phyloP scores from a whole-genome alignment of 37 sponge, comb jelly and placozoan species.

The Amphimedon queenslandica region DNA sequence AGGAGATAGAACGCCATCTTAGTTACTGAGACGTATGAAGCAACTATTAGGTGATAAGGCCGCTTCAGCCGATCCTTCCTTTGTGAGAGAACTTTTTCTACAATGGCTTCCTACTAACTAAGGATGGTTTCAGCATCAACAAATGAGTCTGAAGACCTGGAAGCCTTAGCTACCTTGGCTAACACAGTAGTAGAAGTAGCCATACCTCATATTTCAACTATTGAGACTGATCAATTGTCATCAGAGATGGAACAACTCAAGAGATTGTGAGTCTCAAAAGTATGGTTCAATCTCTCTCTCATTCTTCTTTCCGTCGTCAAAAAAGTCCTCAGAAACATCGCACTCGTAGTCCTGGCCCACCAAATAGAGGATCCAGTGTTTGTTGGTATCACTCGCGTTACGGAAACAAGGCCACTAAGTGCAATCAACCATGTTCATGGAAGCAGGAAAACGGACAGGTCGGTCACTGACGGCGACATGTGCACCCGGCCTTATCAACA shows the following conservation, averaged over 20 bases:
- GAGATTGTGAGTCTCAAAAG: neutral
- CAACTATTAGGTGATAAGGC: slow-evolving; percentile 20
- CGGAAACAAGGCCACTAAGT: slow-evolving; percentile 49
- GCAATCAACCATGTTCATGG: slow-evolving; percentile 31
- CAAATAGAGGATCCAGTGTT: neutral
- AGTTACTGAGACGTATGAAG: slow-evolving; percentile 22
- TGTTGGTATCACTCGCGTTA: slow-evolving; percentile 52
- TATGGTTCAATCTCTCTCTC: neutral
- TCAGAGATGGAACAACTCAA: neutral
- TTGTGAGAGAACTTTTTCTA: slow-evolving; percentile 30
- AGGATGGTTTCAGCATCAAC: slow-evolving; percentile 30
- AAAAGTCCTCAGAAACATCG: neutral
- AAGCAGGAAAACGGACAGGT: slow-evolving; percentile 46
- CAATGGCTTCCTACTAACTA: slow-evolving; percentile 20
- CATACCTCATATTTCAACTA: neutral
- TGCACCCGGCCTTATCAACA: slow-evolving; percentile 37
- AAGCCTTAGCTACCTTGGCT: slow-evolving; percentile 27
- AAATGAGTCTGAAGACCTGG: neutral
- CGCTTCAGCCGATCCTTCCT: neutral
- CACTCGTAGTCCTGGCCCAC: neutral
- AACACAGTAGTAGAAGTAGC: slow-evolving; percentile 16
- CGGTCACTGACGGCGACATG: slow-evolving; percentile 48
- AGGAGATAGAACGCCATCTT: slow-evolving; percentile 19
- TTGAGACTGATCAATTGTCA: neutral
- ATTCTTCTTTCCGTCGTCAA: neutral